Evolutionary conservation across 1,140 invertebrate genomes (phyloP), one percentile per base, ranked within the genome.

Genomic region (Drosophila arizonae): DNA sequence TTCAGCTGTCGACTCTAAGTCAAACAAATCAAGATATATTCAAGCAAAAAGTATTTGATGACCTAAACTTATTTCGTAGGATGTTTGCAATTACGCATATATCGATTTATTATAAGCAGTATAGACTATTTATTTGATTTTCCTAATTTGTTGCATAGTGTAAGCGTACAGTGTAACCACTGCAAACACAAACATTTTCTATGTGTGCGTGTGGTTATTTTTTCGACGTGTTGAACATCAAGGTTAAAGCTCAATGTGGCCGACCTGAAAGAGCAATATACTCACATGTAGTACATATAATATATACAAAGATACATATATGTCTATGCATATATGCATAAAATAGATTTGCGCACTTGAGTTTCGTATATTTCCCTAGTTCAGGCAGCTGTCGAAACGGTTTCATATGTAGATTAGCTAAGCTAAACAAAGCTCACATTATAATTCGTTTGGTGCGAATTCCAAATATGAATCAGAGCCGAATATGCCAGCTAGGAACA

Each of bases 221-320:
- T 57, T 52, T 58, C 46, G 13, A 69, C 50, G 41, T 58, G 46
- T 39, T 48, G 11, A 6, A 9, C 36, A 45, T 72, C 67, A 81
- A 81, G 82, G 79, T 76, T 72, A 81, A 69, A 62, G 26, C 54
- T 64, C 28, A 58, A 26, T 71, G 41, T 43, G 46, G 21, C 39
- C 62, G 72, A 65, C 48, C 60, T 75, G 54, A 57, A 66, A 72
- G 62, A 52, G 36, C 36, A 52, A 70, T 45, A 58, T 9, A 62
- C 36, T 28, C 39, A 52, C 39, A 52, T 15, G 46, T 24, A 30
- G 11, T 10, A 26, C 10, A 50, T 28, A 56, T 39, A 54, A 76
- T 50, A 48, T 43, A 60, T 43, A 58, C 26, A 36, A 50, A 50
- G 36, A 15, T 45, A 15, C 15, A 39, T 11, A 39, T 13, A 39